Conservation (phyloP, 2,888 invertebrate species). For the Stratiomys singularior region DNA sequence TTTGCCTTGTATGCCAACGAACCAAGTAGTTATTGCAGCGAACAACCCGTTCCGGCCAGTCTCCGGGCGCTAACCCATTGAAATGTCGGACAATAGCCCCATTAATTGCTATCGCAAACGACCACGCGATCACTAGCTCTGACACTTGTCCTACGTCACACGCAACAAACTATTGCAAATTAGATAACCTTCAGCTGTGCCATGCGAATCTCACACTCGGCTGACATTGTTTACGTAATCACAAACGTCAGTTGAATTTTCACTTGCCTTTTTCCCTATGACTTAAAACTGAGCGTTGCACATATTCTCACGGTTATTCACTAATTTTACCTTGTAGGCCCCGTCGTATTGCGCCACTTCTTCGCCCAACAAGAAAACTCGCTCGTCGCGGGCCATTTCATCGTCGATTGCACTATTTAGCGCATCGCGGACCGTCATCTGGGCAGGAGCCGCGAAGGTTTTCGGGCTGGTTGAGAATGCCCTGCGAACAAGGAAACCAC, state of each 20-base stretch:
- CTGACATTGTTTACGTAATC: slow-evolving; percentile 50
- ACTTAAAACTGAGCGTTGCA: slow-evolving; percentile 46
- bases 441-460: slow-evolving; percentile 66
- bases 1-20: neutral
- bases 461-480: slow-evolving; percentile 68
- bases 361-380: slow-evolving; percentile 92
- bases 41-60: neutral
- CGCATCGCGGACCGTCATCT: slow-evolving; percentile 96
- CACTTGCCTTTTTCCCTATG: neutral
- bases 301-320: slow-evolving; percentile 47
- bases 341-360: slow-evolving; percentile 99
- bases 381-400: slow-evolving; percentile 93
- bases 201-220: slow-evolving; percentile 21
- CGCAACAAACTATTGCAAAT: neutral
- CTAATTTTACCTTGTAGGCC: slow-evolving; percentile 86
- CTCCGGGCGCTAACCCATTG: too few species aligned
- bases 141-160: neutral
- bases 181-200: slow-evolving; percentile 47
- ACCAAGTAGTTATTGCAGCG: neutral
- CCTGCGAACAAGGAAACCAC: slow-evolving; percentile 54
- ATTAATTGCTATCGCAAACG: neutral
- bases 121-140: neutral
- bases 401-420: slow-evolving; percentile 96
- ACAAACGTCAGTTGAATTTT: slow-evolving; percentile 26
- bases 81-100: neutral